Evolutionary conservation across 2,113 vertebrate species (phyloP).

Genomic region (Vulpes lagopus): DNA sequence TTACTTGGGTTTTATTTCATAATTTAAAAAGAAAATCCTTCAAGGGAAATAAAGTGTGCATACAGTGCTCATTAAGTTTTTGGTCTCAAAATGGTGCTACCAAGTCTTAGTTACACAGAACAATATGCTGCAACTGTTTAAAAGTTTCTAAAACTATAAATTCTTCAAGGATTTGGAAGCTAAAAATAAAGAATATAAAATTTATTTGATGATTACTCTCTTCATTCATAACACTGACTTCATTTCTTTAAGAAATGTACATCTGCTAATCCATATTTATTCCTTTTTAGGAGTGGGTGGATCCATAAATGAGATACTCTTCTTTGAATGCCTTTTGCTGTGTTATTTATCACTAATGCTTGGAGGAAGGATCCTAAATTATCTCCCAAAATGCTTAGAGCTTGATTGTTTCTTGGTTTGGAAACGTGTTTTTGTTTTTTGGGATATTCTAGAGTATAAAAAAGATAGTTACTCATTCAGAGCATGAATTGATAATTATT

Average conservation of each 20-base stretch:
- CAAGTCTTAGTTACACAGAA: background rate
- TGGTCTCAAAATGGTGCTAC: background rate
- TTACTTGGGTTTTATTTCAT: background rate
- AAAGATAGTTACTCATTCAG: slow-evolving; percentile 9
- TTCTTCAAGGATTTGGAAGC: slow-evolving; percentile 7
- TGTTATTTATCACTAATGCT: slow-evolving; percentile 28
- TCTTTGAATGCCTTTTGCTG: slow-evolving; percentile 41
- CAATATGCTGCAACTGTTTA: slow-evolving; percentile 33
- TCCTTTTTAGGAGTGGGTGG: slow-evolving; percentile 1
- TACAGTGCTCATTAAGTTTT: slow-evolving; percentile 12
- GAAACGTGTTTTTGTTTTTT: slow-evolving; percentile 46
- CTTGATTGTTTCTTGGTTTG: slow-evolving; percentile 17
- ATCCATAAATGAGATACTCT: slow-evolving; percentile 38
- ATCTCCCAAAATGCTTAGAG: background rate
- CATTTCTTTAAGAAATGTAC: slow-evolving; percentile 7
- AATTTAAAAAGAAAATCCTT: slow-evolving; percentile 19
- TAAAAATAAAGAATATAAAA: slow-evolving; percentile 61
- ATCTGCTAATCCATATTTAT: slow-evolving; percentile 49
- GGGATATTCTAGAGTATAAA: background rate
- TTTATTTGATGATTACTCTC: background rate
- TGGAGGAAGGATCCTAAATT: slow-evolving; percentile 49
- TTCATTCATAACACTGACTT: slow-evolving; percentile 49
- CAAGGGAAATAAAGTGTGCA: background rate
- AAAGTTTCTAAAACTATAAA: slow-evolving; percentile 50
- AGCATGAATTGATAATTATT: background rate